These are phyloP conservation scores for Thalassarche chlororhynchos DNA, from an alignment of 2,113 vertebrate genomes.

Conservation along the genomic window DNA sequence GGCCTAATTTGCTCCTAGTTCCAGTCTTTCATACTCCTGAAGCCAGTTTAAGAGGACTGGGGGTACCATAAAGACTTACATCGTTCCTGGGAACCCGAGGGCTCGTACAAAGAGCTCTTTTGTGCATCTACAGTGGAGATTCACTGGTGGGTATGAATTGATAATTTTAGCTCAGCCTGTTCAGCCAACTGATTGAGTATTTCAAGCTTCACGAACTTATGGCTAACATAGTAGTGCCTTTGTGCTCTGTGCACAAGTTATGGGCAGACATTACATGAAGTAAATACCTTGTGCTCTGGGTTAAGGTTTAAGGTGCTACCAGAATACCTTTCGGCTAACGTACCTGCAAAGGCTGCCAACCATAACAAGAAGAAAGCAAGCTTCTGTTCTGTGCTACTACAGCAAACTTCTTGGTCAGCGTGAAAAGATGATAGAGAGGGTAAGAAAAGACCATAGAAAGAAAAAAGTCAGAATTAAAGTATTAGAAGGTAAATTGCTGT, in stretches of 20 bases:
- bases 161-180: not conserved
- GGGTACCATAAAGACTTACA: not conserved
- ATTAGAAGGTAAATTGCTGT: not conserved
- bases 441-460: not conserved
- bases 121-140: not conserved
- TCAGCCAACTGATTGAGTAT: not conserved
- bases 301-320: constrained; percentile 18
- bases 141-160: not conserved
- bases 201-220: not conserved
- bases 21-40: not conserved
- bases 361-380: constrained; percentile 18
- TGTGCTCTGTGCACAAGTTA: not conserved
- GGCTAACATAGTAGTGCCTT: not conserved
- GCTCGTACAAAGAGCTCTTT: not conserved
- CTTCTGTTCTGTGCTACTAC: constrained; percentile 7
- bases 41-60: not conserved
- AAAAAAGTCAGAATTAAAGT: not conserved
- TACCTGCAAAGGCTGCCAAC: not conserved
- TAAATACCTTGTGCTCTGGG: not conserved
- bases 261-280: not conserved
- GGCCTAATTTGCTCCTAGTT: not conserved
- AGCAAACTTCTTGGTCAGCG: not conserved
- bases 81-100: not conserved
- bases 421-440: not conserved
- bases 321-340: not conserved